Conservation (phyloP, 2,888 invertebrate genomes). For the Spilosoma lubricipeda region DNA sequence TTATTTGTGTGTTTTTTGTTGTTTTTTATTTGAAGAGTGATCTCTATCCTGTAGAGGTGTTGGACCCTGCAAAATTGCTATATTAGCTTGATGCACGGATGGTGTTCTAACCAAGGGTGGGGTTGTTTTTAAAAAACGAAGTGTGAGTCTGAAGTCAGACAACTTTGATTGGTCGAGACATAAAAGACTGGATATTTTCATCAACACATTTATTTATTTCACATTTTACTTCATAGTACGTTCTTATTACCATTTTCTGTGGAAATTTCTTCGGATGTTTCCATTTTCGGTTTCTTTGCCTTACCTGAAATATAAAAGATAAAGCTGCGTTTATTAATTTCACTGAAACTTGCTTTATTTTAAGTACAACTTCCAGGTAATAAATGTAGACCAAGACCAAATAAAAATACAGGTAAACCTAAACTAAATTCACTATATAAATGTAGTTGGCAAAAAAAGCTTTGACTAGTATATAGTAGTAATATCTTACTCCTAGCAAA, state of each 20-base stretch:
- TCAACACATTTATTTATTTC: neutral
- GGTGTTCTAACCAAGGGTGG: too few species aligned
- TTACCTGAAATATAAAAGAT: conserved; percentile 56
- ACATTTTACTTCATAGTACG: conserved; percentile 22
- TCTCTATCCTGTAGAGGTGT: too few species aligned
- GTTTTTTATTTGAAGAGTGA: too few species aligned
- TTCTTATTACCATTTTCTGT: conserved; percentile 49
- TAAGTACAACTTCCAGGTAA: neutral
- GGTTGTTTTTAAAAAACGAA: too few species aligned
- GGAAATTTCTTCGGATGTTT: conserved; percentile 41
- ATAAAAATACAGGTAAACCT: neutral
- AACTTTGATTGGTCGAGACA: neutral
- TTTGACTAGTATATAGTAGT: neutral
- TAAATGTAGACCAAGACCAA: neutral
- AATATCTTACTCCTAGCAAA: conserved; percentile 77
- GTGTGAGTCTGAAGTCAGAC: too few species aligned
- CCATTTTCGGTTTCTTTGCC: conserved; percentile 46
- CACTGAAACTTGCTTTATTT: too few species aligned
- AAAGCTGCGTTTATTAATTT: too few species aligned
- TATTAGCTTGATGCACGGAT: too few species aligned
- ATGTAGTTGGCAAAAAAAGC: too few species aligned
- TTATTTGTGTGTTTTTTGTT: too few species aligned
- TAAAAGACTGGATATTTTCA: neutral
- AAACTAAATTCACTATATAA: neutral
- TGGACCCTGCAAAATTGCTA: too few species aligned